Evolutionary conservation across 2,888 invertebrate genomes (phyloP).

Genomic region (Noctua pronuba): DNA sequence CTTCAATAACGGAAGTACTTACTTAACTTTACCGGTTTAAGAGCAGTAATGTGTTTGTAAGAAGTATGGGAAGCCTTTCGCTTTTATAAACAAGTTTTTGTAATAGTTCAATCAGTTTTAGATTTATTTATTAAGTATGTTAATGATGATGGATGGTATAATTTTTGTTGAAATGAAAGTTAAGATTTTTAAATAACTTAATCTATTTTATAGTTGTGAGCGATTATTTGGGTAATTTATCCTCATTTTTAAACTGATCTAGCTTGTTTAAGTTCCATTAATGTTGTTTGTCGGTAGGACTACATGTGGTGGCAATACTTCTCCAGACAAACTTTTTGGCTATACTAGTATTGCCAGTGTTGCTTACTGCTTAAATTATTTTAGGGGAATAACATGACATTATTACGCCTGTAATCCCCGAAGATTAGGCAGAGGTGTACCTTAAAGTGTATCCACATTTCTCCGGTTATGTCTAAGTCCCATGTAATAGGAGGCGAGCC

Average conservation of each 20-base stretch:
- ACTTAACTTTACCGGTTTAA: constrained; percentile 53
- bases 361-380: not conserved
- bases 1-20: constrained; percentile 56
- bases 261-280: not conserved
- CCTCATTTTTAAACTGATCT: not conserved
- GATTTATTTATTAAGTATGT: constrained; percentile 23
- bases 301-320: too few species aligned
- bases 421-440: too few species aligned
- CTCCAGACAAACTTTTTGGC: not conserved
- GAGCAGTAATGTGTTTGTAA: constrained; percentile 38
- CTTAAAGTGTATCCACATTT: too few species aligned
- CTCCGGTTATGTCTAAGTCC: too few species aligned
- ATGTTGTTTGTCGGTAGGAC: not conserved
- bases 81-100: constrained; percentile 44
- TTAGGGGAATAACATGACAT: not conserved
- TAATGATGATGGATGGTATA: constrained; percentile 22
- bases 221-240: not conserved
- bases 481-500: too few species aligned
- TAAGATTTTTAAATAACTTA: not conserved
- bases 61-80: constrained; percentile 56
- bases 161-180: constrained; percentile 26
- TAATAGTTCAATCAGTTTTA: constrained; percentile 40
- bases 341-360: not conserved
- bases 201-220: not conserved
- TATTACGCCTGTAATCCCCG: too few species aligned